Percentiles rank a stretch among this genome's conserved stretches.
Conservation (phyloP, 2,888 invertebrate species). For the Charanyca ferruginea region DNA sequence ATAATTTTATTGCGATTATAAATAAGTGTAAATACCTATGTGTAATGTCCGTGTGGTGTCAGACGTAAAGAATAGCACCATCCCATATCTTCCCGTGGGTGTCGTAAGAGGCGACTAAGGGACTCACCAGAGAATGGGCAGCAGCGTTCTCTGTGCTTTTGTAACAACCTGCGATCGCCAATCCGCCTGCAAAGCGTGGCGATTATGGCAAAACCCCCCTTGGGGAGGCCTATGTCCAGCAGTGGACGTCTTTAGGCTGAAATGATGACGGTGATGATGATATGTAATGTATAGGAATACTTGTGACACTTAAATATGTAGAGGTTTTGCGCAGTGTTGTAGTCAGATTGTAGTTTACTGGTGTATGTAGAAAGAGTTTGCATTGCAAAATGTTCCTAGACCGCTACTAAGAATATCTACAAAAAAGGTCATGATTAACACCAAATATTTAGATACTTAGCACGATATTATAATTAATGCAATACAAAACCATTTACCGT, state of each 20-base stretch:
- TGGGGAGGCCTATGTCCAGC: too few species aligned
- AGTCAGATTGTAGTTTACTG: not conserved
- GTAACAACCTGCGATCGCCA: too few species aligned
- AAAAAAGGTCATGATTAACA: not conserved
- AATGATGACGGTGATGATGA: too few species aligned
- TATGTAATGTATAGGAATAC: not conserved
- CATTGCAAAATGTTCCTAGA: not conserved
- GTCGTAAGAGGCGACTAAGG: too few species aligned
- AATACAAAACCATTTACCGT: slow-evolving; percentile 17
- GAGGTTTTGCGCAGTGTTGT: not conserved
- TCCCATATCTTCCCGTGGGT: too few species aligned
- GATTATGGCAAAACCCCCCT: too few species aligned
- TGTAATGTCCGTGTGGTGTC: too few species aligned
- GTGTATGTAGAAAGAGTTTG: not conserved
- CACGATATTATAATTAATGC: not conserved
- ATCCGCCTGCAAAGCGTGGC: too few species aligned
- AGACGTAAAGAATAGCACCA: too few species aligned
- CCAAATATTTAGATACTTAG: not conserved
- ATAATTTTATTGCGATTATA: slow-evolving; percentile 1
- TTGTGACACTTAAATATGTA: not conserved
- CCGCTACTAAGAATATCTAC: not conserved
- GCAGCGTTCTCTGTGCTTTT: too few species aligned
- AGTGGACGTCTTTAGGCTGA: too few species aligned
- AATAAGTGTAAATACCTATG: slow-evolving; percentile 12
- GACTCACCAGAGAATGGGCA: too few species aligned